A percentile compares a stretch with the other conserved stretches of the same genome.
Conservation (phyloP, 2,113 vertebrate genomes). For the Myotis davidii region DNA sequence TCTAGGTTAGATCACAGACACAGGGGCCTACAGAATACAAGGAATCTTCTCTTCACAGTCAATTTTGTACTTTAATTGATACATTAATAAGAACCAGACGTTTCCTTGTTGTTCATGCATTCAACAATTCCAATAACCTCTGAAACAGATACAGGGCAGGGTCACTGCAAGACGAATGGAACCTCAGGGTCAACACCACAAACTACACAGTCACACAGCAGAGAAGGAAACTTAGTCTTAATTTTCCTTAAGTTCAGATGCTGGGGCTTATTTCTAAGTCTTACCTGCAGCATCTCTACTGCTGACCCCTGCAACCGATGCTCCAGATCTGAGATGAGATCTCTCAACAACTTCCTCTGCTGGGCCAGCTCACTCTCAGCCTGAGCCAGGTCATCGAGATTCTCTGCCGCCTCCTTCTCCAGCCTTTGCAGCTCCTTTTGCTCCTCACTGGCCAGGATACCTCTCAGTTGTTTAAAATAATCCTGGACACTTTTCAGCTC, state of each 20-base stretch:
- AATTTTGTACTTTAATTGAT: not conserved
- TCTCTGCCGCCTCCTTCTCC: not conserved
- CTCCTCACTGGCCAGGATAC: not conserved
- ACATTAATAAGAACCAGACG: not conserved
- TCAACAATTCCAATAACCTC: not conserved
- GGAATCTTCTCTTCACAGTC: not conserved
- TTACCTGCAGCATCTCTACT: slow-evolving; percentile 27
- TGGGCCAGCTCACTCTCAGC: not conserved
- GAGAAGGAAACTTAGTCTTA: not conserved
- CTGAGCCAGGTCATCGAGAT: rapidly evolving
- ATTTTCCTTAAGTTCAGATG: not conserved
- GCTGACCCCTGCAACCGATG: not conserved
- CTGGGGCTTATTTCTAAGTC: not conserved
- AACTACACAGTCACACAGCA: not conserved
- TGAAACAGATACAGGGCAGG: not conserved
- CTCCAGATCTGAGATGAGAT: slow-evolving; percentile 18
- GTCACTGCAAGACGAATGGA: not conserved
- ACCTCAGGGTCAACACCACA: not conserved
- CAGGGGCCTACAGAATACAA: not conserved
- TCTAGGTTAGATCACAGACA: not conserved
- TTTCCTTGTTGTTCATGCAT: not conserved
- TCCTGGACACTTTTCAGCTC: not conserved
- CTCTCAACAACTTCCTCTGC: not conserved
- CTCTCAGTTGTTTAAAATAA: not conserved
- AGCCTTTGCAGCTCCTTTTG: not conserved